phyloP scores from a whole-genome alignment of 2,797 vertebrate genomes.

The Typhlichthys subterraneus region DNA sequence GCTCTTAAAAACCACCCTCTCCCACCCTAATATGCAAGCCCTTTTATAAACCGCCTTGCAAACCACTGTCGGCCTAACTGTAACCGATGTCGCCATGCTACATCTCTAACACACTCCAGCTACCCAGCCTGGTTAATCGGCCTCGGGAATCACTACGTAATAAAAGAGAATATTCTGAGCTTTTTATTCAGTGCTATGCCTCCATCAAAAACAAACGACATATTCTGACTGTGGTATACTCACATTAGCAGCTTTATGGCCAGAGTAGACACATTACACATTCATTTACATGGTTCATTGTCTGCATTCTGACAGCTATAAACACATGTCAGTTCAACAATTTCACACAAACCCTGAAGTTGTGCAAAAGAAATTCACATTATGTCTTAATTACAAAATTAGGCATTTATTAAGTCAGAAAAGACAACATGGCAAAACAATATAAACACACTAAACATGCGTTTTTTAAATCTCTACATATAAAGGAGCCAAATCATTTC shows the following conservation, averaged over 20 bases:
- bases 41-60: slow-evolving; percentile 56
- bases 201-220: neutral
- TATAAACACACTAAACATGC: slow-evolving; percentile 7
- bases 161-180: neutral
- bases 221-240: no score
- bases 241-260: no score
- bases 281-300: no score
- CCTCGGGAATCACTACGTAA: slow-evolving; percentile 8
- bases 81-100: no score
- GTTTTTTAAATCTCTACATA: slow-evolving; percentile 41
- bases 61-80: slow-evolving; percentile 48
- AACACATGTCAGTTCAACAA: neutral
- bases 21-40: slow-evolving; percentile 11
- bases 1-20: slow-evolving; percentile 62
- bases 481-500: slow-evolving; percentile 7
- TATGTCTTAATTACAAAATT: slow-evolving; percentile 60
- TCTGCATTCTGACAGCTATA: neutral
- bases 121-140: slow-evolving; percentile 53
- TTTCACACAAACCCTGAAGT: neutral
- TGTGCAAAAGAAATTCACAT: neutral
- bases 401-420: slow-evolving; percentile 63
- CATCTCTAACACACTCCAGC: slow-evolving; percentile 31
- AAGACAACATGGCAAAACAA: slow-evolving; percentile 48
- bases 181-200: neutral
- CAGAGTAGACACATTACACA: no score